Percentiles rank a stretch among this genome's conserved stretches.
Conservation (phyloP, 2,888 invertebrate species). For the Vesta saturnalis region DNA sequence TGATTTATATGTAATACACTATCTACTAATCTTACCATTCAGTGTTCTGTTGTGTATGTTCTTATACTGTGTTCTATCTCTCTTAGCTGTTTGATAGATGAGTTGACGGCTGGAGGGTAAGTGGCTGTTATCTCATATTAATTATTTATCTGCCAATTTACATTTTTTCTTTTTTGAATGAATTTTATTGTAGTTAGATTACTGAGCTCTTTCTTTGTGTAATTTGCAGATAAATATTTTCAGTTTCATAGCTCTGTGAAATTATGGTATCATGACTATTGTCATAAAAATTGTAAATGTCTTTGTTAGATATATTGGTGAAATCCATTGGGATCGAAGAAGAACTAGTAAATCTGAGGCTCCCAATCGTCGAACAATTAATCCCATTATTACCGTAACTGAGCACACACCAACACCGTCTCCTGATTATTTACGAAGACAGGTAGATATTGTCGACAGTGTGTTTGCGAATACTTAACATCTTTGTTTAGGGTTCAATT, state of each 20-base stretch:
- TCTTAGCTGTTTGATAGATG: slow-evolving; percentile 87
- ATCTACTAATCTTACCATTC: slow-evolving; percentile 27
- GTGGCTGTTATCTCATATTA: slow-evolving; percentile 58
- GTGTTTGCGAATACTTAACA: background rate
- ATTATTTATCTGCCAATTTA: slow-evolving; percentile 28
- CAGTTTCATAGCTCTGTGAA: background rate
- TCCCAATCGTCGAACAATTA: slow-evolving; percentile 74
- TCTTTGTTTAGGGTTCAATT: slow-evolving; percentile 74
- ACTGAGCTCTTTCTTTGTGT: background rate
- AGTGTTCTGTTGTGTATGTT: slow-evolving; percentile 54
- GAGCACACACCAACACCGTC: slow-evolving; percentile 95
- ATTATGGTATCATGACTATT: background rate
- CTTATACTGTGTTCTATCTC: slow-evolving; percentile 58
- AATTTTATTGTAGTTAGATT: background rate
- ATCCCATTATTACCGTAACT: slow-evolving; percentile 97
- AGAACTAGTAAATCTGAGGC: slow-evolving; percentile 66
- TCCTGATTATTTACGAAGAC: slow-evolving; percentile 85
- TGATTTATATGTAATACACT: no score
- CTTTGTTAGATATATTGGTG: slow-evolving; percentile 74
- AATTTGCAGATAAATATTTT: slow-evolving; percentile 10
- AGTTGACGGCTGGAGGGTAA: slow-evolving; percentile 84
- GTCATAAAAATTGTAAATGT: background rate
- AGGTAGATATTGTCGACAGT: no score
- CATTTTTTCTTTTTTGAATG: background rate
- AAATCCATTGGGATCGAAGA: slow-evolving; percentile 72